Evolutionary conservation across 2,113 vertebrate species (phyloP), one percentile per base, ranked within the genome.

Genomic region (Pimephales promelas): DNA sequence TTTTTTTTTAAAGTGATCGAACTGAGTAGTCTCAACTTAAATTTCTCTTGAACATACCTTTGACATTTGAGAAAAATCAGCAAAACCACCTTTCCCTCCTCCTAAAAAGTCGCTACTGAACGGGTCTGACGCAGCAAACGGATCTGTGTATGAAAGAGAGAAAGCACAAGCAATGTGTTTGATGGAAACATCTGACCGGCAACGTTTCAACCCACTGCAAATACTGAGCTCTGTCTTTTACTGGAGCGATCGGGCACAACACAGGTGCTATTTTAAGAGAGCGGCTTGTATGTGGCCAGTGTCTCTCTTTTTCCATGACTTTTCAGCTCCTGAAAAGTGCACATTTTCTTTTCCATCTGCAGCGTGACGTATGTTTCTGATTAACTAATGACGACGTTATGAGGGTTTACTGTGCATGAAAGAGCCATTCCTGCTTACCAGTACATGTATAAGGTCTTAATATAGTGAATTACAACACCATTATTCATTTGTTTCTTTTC

Each of bases 51-150:
- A n/a, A 26, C 88, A 93, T 95, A 99, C 98, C 97, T 99, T 97
- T 86, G 96, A 95, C 97, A 99, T 98, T 80, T 96, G 96, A 93
- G 95, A 98, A 91, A 99, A 99, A 93, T 99, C 97, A 4, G 97
- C 97, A 89, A 99, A 99, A 84, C 96, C 96, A 79, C 94, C 92
- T 16, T 92, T 91, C 82, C 92, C 92, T 84, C 92, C 92, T 84
- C 84, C 95, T 91, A 97, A 97, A 83, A 95, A 86, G 83, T 94
- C 89, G 82, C 94, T 94, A 87, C 95, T 95, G 83, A 98, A 98
- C 0, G 95, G 95, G 89, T 98, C 97, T 61, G 91, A 85, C 0
- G 95, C 94, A 87, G 95, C 96, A 87, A 99, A 99, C 2, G 93
- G 96, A 92, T 97, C 97, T 99, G 84, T 43, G 62, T 79, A 84